Evolutionary conservation across 1,140 invertebrate species (phyloP).

Genomic region (Lepidostoma basale): DNA sequence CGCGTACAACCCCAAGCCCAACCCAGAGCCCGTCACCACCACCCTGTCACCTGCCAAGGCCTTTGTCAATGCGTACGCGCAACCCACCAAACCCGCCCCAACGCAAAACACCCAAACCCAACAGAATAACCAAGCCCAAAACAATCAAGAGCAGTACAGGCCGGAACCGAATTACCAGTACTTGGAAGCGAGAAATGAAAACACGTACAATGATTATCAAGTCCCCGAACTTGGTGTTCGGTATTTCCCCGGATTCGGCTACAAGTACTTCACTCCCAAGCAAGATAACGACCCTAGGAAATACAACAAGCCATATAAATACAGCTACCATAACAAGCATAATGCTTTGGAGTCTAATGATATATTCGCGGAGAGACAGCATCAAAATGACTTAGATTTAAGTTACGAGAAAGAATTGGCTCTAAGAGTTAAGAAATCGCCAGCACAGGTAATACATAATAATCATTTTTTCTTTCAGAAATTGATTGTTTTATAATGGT

Average conservation of each 20-base stretch:
- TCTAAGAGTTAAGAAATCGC: slow-evolving; percentile 42
- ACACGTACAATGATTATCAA: slow-evolving; percentile 4
- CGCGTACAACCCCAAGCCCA: slow-evolving; percentile 47
- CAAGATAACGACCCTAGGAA: slow-evolving; percentile 42
- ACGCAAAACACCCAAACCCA: slow-evolving; percentile 11
- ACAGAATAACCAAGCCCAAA: slow-evolving; percentile 28
- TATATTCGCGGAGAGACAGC: slow-evolving; percentile 29
- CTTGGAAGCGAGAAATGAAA: slow-evolving; percentile 4
- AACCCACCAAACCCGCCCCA: slow-evolving; percentile 38
- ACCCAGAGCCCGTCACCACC: slow-evolving; percentile 48
- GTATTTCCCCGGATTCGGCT: slow-evolving; percentile 41
- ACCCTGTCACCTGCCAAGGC: slow-evolving; percentile 48
- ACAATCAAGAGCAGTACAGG: slow-evolving; percentile 45
- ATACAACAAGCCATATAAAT: slow-evolving; percentile 31
- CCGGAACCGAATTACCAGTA: slow-evolving; percentile 49
- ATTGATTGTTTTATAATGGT: too few species aligned
- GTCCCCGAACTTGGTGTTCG: slow-evolving; percentile 37
- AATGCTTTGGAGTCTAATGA: slow-evolving; percentile 40
- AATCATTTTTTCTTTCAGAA: too few species aligned
- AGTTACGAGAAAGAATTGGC: slow-evolving; percentile 36
- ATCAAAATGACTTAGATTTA: slow-evolving; percentile 38
- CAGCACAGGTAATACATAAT: slow-evolving; percentile 32
- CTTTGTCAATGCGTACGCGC: slow-evolving; percentile 55
- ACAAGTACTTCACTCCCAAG: slow-evolving; percentile 41
- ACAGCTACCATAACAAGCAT: slow-evolving; percentile 30